These are phyloP conservation scores for Sciurus niger DNA, from an alignment of 2,113 vertebrate species.

Conservation along the genomic window DNA sequence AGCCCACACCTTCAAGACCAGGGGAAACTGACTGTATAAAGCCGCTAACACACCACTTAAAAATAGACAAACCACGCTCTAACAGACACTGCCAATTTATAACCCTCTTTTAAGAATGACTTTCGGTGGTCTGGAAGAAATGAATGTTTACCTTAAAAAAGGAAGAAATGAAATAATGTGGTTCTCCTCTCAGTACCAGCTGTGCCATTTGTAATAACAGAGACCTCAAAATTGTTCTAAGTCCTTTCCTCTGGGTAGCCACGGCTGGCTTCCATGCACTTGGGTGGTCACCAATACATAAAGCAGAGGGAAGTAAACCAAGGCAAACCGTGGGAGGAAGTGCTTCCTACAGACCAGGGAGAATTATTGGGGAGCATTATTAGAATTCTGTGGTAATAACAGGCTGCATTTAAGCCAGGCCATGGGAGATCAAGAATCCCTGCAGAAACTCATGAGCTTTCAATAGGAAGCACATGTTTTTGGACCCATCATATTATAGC, in stretches of 20 bases:
- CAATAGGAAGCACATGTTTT: background rate
- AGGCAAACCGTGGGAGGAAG: background rate
- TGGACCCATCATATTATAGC: background rate
- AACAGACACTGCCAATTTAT: background rate
- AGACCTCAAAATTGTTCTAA: slow-evolving; percentile 56
- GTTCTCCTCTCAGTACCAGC: slow-evolving; percentile 22
- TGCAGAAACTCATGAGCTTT: background rate
- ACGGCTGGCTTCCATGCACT: background rate
- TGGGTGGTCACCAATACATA: slow-evolving; percentile 3
- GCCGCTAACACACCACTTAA: background rate
- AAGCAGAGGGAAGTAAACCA: background rate
- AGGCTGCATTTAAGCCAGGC: background rate
- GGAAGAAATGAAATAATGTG: slow-evolving; percentile 8
- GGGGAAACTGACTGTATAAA: background rate
- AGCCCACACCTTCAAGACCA: background rate
- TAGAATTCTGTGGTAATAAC: background rate
- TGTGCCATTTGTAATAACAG: slow-evolving; percentile 38
- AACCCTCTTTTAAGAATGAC: background rate
- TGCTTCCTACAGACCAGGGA: background rate
- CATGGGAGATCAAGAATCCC: background rate
- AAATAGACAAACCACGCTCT: background rate
- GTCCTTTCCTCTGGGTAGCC: background rate
- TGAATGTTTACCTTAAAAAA: background rate
- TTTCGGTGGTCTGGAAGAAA: background rate
- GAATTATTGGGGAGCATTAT: background rate